These are phyloP conservation scores for Rhynchotus rufescens DNA, from an alignment of 2,797 vertebrate genomes.

Conservation along the genomic window DNA sequence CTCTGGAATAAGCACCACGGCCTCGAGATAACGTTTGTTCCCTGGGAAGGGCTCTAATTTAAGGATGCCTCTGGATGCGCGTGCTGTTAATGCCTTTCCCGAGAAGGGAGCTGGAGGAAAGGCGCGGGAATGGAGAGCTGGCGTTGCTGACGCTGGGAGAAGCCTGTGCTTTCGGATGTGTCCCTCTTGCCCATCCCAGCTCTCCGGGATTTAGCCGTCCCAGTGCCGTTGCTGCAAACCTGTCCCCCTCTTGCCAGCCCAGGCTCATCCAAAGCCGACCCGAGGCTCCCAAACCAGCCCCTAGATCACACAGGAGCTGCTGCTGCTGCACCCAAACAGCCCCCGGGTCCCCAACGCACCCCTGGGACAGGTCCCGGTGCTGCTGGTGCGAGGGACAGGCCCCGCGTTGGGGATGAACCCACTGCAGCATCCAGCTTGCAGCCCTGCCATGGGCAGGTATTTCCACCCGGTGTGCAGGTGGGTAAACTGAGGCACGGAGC, in stretches of 20 bases:
- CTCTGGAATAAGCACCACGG: not conserved
- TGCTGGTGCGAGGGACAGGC: not conserved
- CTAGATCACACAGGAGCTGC: not conserved
- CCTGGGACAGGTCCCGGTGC: not conserved
- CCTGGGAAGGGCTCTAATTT: not conserved
- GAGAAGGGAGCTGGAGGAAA: not conserved
- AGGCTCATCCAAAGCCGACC: too few relatives aligned
- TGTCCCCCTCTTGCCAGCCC: not conserved
- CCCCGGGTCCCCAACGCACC: rapidly evolving
- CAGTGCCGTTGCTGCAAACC: not conserved
- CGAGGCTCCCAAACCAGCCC: not conserved
- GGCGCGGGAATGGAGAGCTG: not conserved
- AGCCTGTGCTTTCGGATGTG: not conserved
- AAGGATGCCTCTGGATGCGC: not conserved
- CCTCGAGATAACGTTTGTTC: not conserved
- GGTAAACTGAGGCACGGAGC: not conserved
- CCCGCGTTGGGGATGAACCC: not conserved
- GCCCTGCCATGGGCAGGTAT: not conserved
- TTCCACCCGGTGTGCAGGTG: rapidly evolving
- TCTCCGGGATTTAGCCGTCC: not conserved
- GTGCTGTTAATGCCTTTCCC: not conserved
- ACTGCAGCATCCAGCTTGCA: not conserved
- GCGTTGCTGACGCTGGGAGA: not conserved
- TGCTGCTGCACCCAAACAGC: not conserved
- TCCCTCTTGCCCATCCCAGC: not conserved